Conservation (phyloP, 2,888 invertebrate genomes). For the Taphrorychus bicolor region DNA sequence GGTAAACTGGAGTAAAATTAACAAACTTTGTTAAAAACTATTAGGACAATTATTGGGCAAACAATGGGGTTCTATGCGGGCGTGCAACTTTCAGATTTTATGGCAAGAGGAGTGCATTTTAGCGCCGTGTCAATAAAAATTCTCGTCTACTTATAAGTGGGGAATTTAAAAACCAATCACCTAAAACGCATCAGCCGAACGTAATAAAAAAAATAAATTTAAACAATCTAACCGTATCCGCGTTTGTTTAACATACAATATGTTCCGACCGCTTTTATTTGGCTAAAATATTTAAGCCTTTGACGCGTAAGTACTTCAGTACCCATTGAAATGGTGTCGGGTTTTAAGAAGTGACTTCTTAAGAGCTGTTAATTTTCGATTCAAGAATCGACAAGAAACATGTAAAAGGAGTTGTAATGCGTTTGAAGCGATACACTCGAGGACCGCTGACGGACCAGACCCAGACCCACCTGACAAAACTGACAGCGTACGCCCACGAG, state of each 20-base stretch:
- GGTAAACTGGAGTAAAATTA: conserved; percentile 22
- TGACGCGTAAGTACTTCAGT: conserved; percentile 26
- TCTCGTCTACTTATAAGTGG: background rate
- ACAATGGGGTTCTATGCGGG: conserved; percentile 5
- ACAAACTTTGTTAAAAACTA: conserved; percentile 13
- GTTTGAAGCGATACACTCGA: conserved; percentile 26
- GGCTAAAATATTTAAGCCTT: conserved; percentile 31
- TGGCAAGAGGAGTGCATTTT: background rate
- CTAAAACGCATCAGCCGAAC: background rate
- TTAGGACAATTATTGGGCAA: conserved; percentile 15
- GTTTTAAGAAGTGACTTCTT: conserved; percentile 33
- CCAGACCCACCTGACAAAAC: conserved; percentile 22
- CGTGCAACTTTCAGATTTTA: conserved; percentile 2
- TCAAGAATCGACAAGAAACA: conserved; percentile 34
- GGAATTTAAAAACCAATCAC: background rate
- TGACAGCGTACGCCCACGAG: conserved; percentile 10
- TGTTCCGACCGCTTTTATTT: conserved; percentile 21
- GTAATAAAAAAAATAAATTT: conserved; percentile 14
- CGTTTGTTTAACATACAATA: conserved; percentile 20
- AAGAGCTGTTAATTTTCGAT: conserved; percentile 37
- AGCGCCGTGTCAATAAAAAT: background rate
- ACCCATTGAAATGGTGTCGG: conserved; percentile 32
- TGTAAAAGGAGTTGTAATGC: conserved; percentile 31
- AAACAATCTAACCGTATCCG: conserved; percentile 17
- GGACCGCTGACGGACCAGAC: conserved; percentile 33